These are phyloP conservation scores for Antheraea mylitta DNA, from an alignment of 1,140 invertebrate species.

Conservation along the genomic window DNA sequence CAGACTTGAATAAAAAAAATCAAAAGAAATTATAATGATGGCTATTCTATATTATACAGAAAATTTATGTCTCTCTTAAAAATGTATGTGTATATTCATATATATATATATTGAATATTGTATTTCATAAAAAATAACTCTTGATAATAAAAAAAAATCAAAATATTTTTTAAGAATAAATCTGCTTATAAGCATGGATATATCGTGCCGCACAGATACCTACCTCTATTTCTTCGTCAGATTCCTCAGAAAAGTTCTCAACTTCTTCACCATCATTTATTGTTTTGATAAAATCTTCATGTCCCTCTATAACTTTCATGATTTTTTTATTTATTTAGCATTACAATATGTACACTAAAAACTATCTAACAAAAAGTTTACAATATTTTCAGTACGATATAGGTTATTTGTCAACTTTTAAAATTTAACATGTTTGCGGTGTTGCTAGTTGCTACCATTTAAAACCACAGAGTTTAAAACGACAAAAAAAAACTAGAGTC, in stretches of 20 bases:
- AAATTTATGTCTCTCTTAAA: too few species aligned
- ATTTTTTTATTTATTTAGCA: conserved; percentile 15
- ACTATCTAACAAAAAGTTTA: conserved; percentile 14
- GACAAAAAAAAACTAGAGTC: neutral
- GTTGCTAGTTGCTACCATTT: neutral
- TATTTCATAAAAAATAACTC: too few species aligned
- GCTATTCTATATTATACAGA: too few species aligned
- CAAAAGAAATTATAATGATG: too few species aligned
- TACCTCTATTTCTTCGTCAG: conserved; percentile 91
- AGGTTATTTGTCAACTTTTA: conserved; percentile 43
- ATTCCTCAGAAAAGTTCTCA: conserved; percentile 88
- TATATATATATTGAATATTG: too few species aligned
- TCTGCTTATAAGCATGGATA: neutral
- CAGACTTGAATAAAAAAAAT: too few species aligned
- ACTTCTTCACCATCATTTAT: conserved; percentile 90
- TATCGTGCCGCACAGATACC: conserved; percentile 65
- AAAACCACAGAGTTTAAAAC: too few species aligned
- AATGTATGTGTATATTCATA: too few species aligned
- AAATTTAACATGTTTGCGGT: conserved; percentile 22
- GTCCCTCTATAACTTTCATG: conserved; percentile 40
- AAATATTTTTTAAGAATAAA: too few species aligned
- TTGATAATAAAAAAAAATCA: too few species aligned
- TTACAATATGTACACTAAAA: neutral
- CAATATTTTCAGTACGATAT: conserved; percentile 16
- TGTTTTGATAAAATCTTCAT: conserved; percentile 78